phyloP scores from a whole-genome alignment of 2,113 vertebrate species.

The Gnathonemus echidnorhynchus region DNA sequence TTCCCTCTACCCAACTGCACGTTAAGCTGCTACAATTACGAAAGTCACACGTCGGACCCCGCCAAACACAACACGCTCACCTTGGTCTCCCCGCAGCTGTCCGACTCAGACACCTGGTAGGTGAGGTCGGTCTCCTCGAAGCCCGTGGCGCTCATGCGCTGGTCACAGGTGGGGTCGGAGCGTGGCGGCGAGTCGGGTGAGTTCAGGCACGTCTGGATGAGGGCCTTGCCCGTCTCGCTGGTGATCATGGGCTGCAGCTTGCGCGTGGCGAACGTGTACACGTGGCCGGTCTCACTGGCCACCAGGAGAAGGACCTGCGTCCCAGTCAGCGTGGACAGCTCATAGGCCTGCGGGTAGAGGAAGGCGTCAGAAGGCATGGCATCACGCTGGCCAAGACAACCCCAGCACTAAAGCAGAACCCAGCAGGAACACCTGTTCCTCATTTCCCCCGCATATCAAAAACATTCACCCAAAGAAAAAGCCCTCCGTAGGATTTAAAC shows the following conservation, averaged over 20 bases:
- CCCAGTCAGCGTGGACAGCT: slow-evolving; percentile 93
- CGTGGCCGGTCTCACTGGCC: slow-evolving; percentile 95
- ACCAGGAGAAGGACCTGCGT: slow-evolving; percentile 94
- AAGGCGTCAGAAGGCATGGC: neutral
- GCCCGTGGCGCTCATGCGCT: slow-evolving; percentile 97
- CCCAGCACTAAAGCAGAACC: neutral
- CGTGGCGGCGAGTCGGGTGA: slow-evolving; percentile 94
- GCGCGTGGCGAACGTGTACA: slow-evolving; percentile 94
- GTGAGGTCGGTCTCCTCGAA: slow-evolving; percentile 98
- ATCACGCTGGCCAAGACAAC: neutral
- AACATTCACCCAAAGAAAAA: neutral
- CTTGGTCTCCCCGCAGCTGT: slow-evolving; percentile 97
- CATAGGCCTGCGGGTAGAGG: slow-evolving; percentile 71
- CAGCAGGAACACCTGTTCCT: neutral
- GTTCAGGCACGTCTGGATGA: slow-evolving; percentile 98
- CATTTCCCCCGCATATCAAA: neutral
- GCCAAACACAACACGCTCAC: slow-evolving; percentile 46
- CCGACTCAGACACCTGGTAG: slow-evolving; percentile 96
- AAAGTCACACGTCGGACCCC: neutral
- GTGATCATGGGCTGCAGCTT: slow-evolving; percentile 99
- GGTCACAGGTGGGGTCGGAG: slow-evolving; percentile 90
- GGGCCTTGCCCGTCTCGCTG: slow-evolving; percentile 94
- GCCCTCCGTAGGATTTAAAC: neutral
- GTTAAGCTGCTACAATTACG: neutral
- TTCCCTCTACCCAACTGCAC: neutral